Percentiles rank a stretch among this genome's conserved stretches.
phyloP scores from a whole-genome alignment of 1,140 invertebrate species.

The Sycophaga agraensis region DNA sequence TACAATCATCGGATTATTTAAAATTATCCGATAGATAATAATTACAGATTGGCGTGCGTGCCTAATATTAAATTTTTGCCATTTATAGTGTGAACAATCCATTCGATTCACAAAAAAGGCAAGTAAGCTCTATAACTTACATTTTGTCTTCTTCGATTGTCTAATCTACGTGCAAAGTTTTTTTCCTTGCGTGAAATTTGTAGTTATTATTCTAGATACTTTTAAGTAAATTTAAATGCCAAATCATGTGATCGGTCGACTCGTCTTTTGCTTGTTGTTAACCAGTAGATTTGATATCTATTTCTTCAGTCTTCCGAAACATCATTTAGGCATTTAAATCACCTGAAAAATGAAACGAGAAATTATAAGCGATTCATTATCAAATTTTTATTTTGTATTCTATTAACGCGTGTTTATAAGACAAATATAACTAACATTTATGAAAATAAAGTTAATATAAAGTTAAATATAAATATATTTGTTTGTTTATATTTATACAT shows the following conservation, averaged over 20 bases:
- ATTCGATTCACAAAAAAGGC: neutral
- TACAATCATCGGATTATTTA: conserved; percentile 22
- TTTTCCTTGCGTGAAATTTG: conserved; percentile 13
- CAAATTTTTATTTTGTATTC: too few species aligned
- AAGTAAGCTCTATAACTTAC: neutral
- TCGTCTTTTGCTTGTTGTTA: neutral
- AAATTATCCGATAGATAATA: conserved; percentile 19
- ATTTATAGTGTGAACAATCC: neutral
- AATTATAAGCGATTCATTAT: too few species aligned
- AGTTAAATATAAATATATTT: too few species aligned
- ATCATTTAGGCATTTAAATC: conserved; percentile 26
- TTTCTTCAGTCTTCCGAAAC: neutral
- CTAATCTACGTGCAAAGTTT: conserved; percentile 16
- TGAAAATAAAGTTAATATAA: too few species aligned
- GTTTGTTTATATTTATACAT: too few species aligned
- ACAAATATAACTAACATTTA: too few species aligned
- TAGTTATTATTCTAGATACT: neutral
- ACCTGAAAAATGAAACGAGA: conserved; percentile 18
- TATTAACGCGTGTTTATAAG: too few species aligned
- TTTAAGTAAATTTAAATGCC: conserved; percentile 6
- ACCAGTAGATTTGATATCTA: neutral
- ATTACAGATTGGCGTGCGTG: conserved; percentile 9
- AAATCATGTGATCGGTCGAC: conserved; percentile 10
- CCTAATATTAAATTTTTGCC: neutral
- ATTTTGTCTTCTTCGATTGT: neutral